Base-by-base conservation (phyloP, 2,113 vertebrate genomes). In the Shinisaurus crocodilurus region DNA sequence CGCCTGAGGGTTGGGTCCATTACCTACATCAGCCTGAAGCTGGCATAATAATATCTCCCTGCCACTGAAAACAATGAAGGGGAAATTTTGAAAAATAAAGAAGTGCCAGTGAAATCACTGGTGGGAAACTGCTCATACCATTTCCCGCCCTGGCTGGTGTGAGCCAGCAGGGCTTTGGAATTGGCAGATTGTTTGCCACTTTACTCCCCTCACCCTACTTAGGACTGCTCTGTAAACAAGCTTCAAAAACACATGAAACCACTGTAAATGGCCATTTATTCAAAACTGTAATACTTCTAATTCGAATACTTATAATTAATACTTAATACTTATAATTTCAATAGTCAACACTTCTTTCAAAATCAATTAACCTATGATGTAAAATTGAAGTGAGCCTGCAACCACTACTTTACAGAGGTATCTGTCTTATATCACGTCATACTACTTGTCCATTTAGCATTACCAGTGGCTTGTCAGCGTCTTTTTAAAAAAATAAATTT, bases 211-310 rank as follows among this genome's bases (percentile, higher is more conserved):
- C 3, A 48, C 76, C 29, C 27, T 18, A 75, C 5, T 75, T 43
- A 43, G 74, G 6, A 43, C 20, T 13, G 43, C 13, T 79, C 45
- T 25, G 37, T 76, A 48, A 79, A 5, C 91, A 89, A 88, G 70
- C 57, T 72, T 89, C 0, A 1, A 69, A 89, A 94, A 87, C 32
- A 23, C 74, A 83, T 25, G 72, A 0, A 3, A 50, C 50, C 29
- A 43, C 9, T 16, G 29, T 2, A 2, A 70, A 37, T 7, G 37
- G 7, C 4, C 63, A 81, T 29, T 81, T 43, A 86, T 88, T 82
- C 72, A 67, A 13, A 0, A 0, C 0, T 0, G 57, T 72, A 43
- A 60, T 27, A 65, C 29, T 86, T n/a, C 54, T 74, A 63, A 27
- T 32, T n/a, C n/a, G n/a, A n/a, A n/a, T n/a, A n/a, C n/a, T n/a